These are phyloP conservation scores for Fulmarus glacialis DNA, from an alignment of 2,113 vertebrate species.

Conservation along the genomic window DNA sequence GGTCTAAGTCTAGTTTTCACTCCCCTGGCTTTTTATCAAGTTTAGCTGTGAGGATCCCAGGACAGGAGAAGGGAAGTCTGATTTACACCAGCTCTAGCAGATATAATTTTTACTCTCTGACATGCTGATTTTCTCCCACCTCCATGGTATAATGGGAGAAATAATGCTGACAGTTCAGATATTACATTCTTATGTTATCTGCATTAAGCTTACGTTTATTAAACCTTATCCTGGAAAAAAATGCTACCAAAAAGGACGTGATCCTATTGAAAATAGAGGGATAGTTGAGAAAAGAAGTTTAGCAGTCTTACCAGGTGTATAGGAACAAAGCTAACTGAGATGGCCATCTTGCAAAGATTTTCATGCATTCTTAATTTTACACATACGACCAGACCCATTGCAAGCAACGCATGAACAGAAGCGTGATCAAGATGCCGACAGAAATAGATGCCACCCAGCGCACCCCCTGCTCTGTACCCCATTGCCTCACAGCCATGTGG, in stretches of 20 bases:
- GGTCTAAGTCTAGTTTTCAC: neutral
- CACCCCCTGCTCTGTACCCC: neutral
- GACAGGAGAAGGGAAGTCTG: neutral
- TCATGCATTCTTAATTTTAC: neutral
- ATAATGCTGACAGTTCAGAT: neutral
- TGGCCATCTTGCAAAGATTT: neutral
- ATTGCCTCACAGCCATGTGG: fast-evolving
- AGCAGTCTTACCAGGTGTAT: neutral
- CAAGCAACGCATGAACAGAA: neutral
- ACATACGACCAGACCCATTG: fast-evolving
- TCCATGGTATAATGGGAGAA: neutral
- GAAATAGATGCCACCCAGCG: neutral
- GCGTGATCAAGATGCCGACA: neutral
- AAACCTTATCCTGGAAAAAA: neutral
- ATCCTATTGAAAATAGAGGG: neutral
- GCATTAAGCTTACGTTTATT: neutral
- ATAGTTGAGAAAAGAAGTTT: neutral
- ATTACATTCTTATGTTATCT: neutral
- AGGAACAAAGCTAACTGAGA: neutral
- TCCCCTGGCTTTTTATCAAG: neutral
- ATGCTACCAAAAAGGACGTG: fast-evolving
- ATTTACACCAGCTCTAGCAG: neutral
- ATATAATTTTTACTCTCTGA: neutral
- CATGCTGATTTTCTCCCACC: neutral
- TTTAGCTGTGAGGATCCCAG: neutral